Percentiles rank a stretch among this genome's conserved stretches.
phyloP scores from a whole-genome alignment of 1,140 invertebrate genomes.

The Schlechtendalia chinensis region DNA sequence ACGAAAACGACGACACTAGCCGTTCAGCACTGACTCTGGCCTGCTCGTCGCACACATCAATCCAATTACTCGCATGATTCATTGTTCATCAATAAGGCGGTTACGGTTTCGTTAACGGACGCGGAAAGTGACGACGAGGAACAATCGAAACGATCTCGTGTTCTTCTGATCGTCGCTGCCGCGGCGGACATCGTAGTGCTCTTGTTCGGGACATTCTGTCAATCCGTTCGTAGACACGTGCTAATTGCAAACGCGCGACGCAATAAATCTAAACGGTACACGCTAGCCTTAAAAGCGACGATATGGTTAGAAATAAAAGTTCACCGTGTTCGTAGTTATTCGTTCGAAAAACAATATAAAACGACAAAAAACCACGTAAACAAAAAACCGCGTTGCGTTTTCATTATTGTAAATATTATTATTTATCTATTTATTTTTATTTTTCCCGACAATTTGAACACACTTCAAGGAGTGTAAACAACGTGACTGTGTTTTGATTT shows the following conservation, averaged over 20 bases:
- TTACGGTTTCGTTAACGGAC: background rate
- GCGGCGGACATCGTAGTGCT: background rate
- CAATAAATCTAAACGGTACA: background rate
- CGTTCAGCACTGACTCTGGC: conserved; percentile 78
- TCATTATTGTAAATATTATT: too few species aligned
- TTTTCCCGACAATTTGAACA: conserved; percentile 18
- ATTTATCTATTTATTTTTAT: background rate
- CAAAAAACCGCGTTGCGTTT: too few species aligned
- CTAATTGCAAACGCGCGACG: background rate
- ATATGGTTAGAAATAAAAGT: background rate
- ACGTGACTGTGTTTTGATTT: conserved; percentile 16
- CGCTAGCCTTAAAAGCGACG: too few species aligned
- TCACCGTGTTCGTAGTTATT: too few species aligned
- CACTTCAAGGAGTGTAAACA: conserved; percentile 41
- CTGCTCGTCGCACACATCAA: conserved; percentile 86
- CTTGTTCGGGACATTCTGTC: background rate
- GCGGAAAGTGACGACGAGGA: too few species aligned
- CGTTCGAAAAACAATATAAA: too few species aligned
- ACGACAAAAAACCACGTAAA: background rate
- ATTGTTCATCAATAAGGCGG: background rate
- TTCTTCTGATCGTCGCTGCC: background rate
- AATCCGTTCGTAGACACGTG: conserved; percentile 14
- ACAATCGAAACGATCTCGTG: background rate
- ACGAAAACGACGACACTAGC: conserved; percentile 78
- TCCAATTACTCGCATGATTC: conserved; percentile 59